These are phyloP conservation scores for Electrophaes corylata DNA, from an alignment of 2,888 invertebrate genomes.

Conservation along the genomic window DNA sequence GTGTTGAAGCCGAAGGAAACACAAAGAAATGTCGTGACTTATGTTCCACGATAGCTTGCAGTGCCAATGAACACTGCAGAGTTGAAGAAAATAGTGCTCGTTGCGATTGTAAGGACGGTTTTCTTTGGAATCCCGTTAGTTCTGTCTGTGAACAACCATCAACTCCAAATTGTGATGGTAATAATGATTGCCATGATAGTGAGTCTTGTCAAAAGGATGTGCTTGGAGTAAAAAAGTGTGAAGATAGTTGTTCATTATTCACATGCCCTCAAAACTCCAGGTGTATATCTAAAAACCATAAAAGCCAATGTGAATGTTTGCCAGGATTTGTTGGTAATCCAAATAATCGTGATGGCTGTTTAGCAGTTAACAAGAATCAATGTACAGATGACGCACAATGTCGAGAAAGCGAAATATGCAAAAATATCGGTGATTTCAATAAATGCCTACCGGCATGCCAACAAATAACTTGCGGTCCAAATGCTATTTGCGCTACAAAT, in stretches of 20 bases:
- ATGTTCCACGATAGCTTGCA: constrained; percentile 92
- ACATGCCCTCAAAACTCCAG: constrained; percentile 93
- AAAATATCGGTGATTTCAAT: constrained; percentile 83
- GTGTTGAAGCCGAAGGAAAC: constrained; percentile 86
- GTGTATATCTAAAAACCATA: constrained; percentile 89
- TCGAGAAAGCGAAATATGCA: constrained; percentile 91
- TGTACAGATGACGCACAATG: constrained; percentile 93
- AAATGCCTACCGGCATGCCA: constrained; percentile 92
- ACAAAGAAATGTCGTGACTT: constrained; percentile 89
- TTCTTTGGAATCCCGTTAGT: constrained; percentile 92
- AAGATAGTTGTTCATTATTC: constrained; percentile 90
- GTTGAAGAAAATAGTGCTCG: constrained; percentile 88
- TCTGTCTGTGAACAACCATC: constrained; percentile 94
- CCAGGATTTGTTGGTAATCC: constrained; percentile 94
- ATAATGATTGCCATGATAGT: constrained; percentile 88
- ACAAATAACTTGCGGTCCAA: constrained; percentile 90
- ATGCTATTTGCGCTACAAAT: constrained; percentile 94
- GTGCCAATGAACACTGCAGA: constrained; percentile 91
- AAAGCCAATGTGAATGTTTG: constrained; percentile 92
- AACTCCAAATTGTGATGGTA: constrained; percentile 90
- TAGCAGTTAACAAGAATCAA: constrained; percentile 88
- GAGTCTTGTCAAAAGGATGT: constrained; percentile 93
- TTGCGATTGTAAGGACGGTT: constrained; percentile 91
- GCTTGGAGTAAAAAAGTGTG: constrained; percentile 93
- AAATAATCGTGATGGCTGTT: constrained; percentile 94